A percentile compares a stretch with the other conserved stretches of the same genome.
phyloP scores from a whole-genome alignment of 2,797 vertebrate genomes.

The Chloroceryle amazona region DNA sequence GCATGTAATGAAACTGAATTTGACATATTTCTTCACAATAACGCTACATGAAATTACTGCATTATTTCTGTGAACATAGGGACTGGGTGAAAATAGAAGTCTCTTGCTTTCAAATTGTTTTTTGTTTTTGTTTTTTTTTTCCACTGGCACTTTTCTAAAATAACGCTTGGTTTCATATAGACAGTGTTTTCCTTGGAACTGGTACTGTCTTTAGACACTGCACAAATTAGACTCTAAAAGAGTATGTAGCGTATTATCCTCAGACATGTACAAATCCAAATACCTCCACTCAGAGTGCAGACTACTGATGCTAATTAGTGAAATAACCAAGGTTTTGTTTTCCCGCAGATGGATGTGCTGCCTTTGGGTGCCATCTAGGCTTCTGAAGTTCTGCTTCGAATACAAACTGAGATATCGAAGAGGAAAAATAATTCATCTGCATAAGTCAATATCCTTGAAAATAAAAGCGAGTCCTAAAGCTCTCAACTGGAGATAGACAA shows the following conservation, averaged over 20 bases:
- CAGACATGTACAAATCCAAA: not conserved
- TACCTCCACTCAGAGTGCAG: not conserved
- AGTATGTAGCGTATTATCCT: not conserved
- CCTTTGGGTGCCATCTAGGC: not conserved
- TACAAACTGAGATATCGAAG: not conserved
- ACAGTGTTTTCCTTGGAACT: not conserved
- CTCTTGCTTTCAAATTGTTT: not conserved
- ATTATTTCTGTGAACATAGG: not conserved
- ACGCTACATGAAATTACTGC: not conserved
- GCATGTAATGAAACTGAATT: not conserved
- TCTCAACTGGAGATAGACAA: not conserved
- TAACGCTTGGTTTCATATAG: not conserved
- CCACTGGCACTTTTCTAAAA: not conserved
- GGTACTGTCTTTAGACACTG: not conserved
- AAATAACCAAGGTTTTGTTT: not conserved
- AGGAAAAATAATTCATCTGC: not conserved
- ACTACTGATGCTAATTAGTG: not conserved
- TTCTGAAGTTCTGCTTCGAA: constrained; percentile 13
- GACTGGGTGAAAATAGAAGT: not conserved
- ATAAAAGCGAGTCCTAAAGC: not conserved
- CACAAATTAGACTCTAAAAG: not conserved
- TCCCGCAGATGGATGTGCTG: constrained; percentile 6
- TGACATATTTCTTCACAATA: not conserved
- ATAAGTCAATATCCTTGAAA: not conserved
- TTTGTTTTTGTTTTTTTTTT: not conserved